Base-by-base conservation (phyloP, 2,797 vertebrate species). In the Chiroxiphia lanceolata region DNA sequence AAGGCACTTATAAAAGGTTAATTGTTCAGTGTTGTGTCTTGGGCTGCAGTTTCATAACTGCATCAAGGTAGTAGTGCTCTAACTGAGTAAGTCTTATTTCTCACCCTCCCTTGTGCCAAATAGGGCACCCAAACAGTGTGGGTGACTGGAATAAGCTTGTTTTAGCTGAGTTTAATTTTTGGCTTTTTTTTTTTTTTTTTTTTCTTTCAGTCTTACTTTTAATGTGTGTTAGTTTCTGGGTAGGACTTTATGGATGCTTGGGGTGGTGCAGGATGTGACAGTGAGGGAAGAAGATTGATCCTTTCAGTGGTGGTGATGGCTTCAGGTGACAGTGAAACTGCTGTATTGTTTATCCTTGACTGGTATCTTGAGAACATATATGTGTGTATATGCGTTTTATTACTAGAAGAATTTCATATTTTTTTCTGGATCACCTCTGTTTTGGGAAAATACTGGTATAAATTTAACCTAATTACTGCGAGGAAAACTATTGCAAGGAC, bases 1-100 rank as follows among this genome's bases (percentile, higher is more conserved):
- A 72, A 91, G 38, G 40, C 63, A 69, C 38, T 78, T 67, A 22
- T 61, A 51, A 78, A 89, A 95, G 79, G 80, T 94, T 94, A 94
- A 90, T 88, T 94, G 51, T 78, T 90, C 71, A 81, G 65, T 63
- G 86, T 83, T 83, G 25, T 79, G 63, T 94, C 31, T 85, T 68
- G 50, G 54, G 25, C 61, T 75, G 38, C 63, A 51, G 76, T 91
- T 85, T 83, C 50, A 10, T 93, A 75, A 71, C 75, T 64, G 29
- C 65, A 69, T 87, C 29, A 33, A 69, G 77, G 90, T 59, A 51
- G n/a, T 31, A 34, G n/a, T 34, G 63, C 60, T 71, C 29, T 60
- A 27, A 48, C n/a, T 90, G 67, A 72, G 29, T 50, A 45, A 25
- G 45, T 38, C 16, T 83, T 57, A 4, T 68, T 94, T 91, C 33